Percentiles rank a stretch among this genome's conserved stretches.
Conservation (phyloP, 1,140 invertebrate species). For the Cydia splendana region DNA sequence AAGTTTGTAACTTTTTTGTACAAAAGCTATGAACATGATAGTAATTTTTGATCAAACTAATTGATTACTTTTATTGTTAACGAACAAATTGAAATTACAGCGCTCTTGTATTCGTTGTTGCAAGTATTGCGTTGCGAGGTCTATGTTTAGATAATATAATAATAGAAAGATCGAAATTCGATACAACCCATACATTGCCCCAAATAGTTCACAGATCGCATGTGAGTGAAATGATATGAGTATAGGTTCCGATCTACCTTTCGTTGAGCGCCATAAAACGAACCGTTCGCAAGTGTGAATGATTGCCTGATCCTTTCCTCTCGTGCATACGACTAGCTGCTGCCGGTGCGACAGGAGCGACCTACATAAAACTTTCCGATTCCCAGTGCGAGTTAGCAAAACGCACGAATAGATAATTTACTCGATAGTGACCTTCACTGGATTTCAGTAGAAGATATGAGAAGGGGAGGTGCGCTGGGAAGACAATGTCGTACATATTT, state of each 20-base stretch:
- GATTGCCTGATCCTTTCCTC: conserved; percentile 39
- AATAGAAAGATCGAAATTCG: conserved; percentile 17
- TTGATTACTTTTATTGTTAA: too few species aligned
- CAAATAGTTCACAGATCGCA: conserved; percentile 35
- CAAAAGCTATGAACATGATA: too few species aligned
- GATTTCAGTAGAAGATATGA: conserved; percentile 68
- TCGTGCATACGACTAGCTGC: conserved; percentile 15
- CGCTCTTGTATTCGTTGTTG: too few species aligned
- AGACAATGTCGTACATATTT: conserved; percentile 78
- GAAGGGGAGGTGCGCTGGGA: conserved; percentile 59
- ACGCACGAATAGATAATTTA: conserved; percentile 60
- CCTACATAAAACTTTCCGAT: conserved; percentile 50
- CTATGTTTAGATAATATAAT: not conserved
- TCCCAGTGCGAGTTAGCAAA: conserved; percentile 44
- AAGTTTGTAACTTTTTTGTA: too few species aligned
- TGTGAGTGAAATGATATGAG: conserved; percentile 33
- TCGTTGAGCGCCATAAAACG: conserved; percentile 37
- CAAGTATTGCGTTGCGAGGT: too few species aligned
- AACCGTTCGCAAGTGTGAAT: conserved; percentile 45
- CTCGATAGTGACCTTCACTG: conserved; percentile 56
- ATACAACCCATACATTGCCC: not conserved
- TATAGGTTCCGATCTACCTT: conserved; percentile 30
- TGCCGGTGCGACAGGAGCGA: conserved; percentile 40
- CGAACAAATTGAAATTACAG: too few species aligned
- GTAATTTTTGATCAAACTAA: too few species aligned